Evolutionary conservation across 1,140 invertebrate genomes (phyloP).

Genomic region (Heliconius melpomene): DNA sequence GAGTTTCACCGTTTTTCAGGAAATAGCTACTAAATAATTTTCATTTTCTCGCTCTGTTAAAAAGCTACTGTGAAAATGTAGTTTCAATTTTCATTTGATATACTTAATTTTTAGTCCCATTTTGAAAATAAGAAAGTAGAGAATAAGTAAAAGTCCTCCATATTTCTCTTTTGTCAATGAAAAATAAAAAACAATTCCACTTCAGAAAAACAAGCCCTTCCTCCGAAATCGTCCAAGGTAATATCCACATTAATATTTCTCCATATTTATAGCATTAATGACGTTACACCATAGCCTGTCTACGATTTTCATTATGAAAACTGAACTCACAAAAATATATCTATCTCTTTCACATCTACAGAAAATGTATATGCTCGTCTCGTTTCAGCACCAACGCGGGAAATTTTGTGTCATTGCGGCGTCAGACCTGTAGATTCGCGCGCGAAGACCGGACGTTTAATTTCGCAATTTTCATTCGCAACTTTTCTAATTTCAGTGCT

Average conservation of each 20-base stretch:
- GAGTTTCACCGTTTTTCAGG: no score
- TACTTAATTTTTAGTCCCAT: no score
- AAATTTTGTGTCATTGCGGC: conserved; percentile 58
- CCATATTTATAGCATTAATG: conserved; percentile 42
- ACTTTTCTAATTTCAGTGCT: conserved; percentile 49
- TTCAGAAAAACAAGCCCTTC: conserved; percentile 12
- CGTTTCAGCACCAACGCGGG: conserved; percentile 58
- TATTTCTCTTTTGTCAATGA: no score
- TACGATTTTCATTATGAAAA: conserved; percentile 29
- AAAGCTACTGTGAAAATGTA: no score
- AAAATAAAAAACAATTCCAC: background rate
- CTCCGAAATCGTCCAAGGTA: conserved; percentile 27
- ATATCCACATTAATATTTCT: conserved; percentile 32
- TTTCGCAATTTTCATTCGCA: conserved; percentile 50
- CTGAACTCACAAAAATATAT: conserved; percentile 23
- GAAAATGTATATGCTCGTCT: conserved; percentile 35
- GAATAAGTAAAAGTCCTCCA: no score
- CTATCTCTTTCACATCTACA: conserved; percentile 43
- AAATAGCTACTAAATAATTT: no score
- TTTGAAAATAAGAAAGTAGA: no score
- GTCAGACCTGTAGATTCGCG: conserved; percentile 75
- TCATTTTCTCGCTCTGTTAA: no score
- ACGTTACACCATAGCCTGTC: conserved; percentile 39
- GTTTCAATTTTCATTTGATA: no score
- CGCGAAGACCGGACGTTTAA: conserved; percentile 60